A percentile compares a stretch with the other conserved stretches of the same genome.
phyloP scores from a whole-genome alignment of 2,888 invertebrate genomes.

The Cotesia congregata region DNA sequence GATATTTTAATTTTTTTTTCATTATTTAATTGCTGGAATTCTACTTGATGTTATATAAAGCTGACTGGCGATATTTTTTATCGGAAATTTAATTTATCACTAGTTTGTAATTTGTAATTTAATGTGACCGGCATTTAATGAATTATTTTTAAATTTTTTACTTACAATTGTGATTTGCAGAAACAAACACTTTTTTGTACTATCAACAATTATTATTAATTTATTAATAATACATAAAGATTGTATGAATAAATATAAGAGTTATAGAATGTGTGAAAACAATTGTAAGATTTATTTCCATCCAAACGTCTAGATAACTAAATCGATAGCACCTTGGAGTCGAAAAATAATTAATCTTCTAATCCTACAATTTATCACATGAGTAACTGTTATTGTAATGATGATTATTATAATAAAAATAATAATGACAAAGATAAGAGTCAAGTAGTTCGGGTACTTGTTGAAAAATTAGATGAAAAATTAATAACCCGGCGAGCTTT shows the following conservation, averaged over 20 bases:
- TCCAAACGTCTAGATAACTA: constrained; percentile 9
- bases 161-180: no score
- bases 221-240: no score
- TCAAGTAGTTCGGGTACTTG: background rate
- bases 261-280: background rate
- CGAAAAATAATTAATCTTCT: background rate
- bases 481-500: background rate
- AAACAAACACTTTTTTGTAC: no score
- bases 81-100: background rate
- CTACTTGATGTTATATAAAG: background rate
- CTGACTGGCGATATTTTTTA: background rate
- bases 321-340: constrained; percentile 24
- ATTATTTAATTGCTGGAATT: background rate
- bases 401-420: no score
- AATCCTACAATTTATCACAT: background rate
- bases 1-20: background rate
- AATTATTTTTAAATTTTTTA: background rate
- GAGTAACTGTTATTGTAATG: background rate
- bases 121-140: background rate
- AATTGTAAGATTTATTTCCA: background rate
- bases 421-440: background rate
- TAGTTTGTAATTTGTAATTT: background rate
- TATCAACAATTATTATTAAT: no score
- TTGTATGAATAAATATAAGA: no score
- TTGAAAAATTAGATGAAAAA: constrained; percentile 19